Evolutionary conservation across 2,113 vertebrate species (phyloP).

Genomic region (Circaetus cinerascens): DNA sequence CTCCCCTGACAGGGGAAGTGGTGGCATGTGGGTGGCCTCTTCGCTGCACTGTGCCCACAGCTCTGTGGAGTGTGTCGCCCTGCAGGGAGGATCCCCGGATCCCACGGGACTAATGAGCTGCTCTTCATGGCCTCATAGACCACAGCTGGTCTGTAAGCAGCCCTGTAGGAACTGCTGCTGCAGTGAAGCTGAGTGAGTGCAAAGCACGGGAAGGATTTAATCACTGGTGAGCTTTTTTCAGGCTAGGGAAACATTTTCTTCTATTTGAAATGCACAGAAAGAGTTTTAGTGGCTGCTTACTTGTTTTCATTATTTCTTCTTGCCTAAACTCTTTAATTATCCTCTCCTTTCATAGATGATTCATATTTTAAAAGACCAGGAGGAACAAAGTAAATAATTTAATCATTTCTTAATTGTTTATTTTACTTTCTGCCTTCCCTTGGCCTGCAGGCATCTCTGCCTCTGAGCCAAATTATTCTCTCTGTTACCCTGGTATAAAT

Average conservation of each 20-base stretch:
- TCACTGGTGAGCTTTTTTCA: not conserved
- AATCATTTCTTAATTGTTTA: not conserved
- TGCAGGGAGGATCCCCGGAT: not conserved
- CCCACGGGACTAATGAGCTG: not conserved
- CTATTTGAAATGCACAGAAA: not conserved
- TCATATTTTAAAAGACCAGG: not conserved
- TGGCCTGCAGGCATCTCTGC: not conserved
- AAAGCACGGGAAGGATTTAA: not conserved
- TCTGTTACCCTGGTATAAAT: not conserved
- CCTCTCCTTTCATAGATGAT: not conserved
- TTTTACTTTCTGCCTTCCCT: not conserved
- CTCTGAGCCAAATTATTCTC: not conserved
- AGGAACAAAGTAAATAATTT: not conserved
- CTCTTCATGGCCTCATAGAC: not conserved
- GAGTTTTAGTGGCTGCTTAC: not conserved
- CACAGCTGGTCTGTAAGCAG: not conserved
- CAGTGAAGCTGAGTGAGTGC: not conserved
- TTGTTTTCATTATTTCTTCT: not conserved
- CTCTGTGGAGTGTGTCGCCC: not conserved
- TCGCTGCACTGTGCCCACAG: not conserved
- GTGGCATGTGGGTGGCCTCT: not conserved
- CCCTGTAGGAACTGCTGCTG: not conserved
- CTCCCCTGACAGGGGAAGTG: not conserved
- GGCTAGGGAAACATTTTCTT: not conserved
- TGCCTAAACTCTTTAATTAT: not conserved